These are phyloP conservation scores for Melanerpes formicivorus DNA, from an alignment of 2,113 vertebrate species.

Conservation along the genomic window DNA sequence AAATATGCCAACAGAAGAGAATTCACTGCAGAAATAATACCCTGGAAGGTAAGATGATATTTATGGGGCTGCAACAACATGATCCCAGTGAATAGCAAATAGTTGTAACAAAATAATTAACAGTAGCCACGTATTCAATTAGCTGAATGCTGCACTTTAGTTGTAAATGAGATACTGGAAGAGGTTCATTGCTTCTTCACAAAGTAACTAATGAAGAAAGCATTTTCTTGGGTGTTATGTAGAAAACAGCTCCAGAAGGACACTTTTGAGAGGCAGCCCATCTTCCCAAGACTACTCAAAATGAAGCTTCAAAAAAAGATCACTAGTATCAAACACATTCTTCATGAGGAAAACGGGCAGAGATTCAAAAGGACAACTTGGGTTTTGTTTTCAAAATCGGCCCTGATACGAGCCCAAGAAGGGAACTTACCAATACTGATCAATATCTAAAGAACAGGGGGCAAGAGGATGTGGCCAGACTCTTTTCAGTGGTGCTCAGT, in stretches of 20 bases:
- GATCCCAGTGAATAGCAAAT: constrained; percentile 64
- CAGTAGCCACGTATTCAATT: constrained; percentile 62
- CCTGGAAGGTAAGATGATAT: constrained; percentile 74
- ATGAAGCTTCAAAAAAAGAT: background rate
- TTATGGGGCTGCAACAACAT: constrained; percentile 41
- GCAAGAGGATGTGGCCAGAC: no score
- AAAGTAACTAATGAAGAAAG: constrained; percentile 5
- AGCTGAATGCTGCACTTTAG: constrained; percentile 52
- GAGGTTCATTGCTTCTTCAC: constrained; percentile 36
- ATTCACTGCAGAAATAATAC: constrained; percentile 40
- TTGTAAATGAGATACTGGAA: constrained; percentile 43
- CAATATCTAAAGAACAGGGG: no score
- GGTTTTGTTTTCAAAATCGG: no score
- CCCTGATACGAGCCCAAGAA: no score
- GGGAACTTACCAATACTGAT: no score
- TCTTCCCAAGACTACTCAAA: background rate
- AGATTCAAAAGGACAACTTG: background rate
- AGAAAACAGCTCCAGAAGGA: background rate
- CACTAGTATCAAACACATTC: background rate
- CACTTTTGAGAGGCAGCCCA: background rate
- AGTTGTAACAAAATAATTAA: constrained; percentile 72
- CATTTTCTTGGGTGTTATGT: background rate
- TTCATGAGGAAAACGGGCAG: background rate
- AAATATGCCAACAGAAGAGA: constrained; percentile 54
- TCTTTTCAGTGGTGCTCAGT: no score